phyloP scores from a whole-genome alignment of 2,797 vertebrate species.

The Danio choprae region DNA sequence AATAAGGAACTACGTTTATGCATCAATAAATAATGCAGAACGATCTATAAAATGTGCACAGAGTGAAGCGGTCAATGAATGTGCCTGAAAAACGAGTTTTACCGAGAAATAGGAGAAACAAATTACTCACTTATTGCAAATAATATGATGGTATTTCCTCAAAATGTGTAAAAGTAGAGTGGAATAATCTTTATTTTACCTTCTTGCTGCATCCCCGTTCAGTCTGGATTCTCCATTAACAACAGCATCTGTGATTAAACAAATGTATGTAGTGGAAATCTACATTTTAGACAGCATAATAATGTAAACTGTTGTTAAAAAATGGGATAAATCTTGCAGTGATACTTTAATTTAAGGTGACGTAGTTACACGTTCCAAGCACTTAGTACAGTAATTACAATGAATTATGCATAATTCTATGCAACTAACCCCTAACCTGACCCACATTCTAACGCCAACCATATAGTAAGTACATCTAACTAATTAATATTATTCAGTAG shows the following conservation, averaged over 20 bases:
- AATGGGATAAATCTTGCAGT: not conserved
- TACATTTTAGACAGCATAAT: not conserved
- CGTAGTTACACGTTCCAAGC: no score
- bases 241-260: slow-evolving; percentile 64
- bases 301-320: no score
- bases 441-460: no score
- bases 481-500: no score
- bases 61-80: not conserved
- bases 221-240: slow-evolving; percentile 71
- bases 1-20: not conserved
- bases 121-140: not conserved
- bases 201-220: slow-evolving; percentile 71
- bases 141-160: not conserved
- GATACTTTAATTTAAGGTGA: no score
- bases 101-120: not conserved
- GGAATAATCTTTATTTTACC: slow-evolving; percentile 60
- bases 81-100: not conserved
- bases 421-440: no score
- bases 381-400: no score
- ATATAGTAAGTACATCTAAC: no score
- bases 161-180: not conserved
- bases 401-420: no score
- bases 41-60: not conserved
- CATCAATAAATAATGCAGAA: not conserved
- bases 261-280: not conserved